A percentile compares a stretch with the other conserved stretches of the same genome.
Conservation (phyloP, 2,113 vertebrate genomes). For the Ploceus nigricollis region DNA sequence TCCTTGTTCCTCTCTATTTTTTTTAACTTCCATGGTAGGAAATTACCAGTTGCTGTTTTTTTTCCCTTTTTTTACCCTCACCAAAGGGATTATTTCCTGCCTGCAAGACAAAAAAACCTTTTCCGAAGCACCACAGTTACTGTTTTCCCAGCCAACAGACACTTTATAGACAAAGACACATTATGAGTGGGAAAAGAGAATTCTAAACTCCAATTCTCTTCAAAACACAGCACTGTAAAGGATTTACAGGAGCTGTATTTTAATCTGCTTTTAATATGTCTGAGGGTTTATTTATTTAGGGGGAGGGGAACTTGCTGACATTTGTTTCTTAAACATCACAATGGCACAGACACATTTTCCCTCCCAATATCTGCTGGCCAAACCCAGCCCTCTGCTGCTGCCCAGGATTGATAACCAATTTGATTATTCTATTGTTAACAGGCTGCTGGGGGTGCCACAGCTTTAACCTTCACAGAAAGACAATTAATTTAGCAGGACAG, state of each 20-base stretch:
- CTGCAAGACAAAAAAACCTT: not conserved
- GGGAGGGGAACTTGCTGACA: not conserved
- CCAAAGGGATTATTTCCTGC: not conserved
- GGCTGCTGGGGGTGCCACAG: not conserved
- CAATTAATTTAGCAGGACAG: not conserved
- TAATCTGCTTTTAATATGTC: not conserved
- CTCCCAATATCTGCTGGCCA: not conserved
- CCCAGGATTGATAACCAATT: not conserved
- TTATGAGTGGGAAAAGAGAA: not conserved
- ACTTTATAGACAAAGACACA: not conserved
- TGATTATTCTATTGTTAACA: not conserved
- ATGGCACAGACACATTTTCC: rapidly evolving
- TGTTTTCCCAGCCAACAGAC: not conserved
- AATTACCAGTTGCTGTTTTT: not conserved
- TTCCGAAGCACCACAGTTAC: not conserved
- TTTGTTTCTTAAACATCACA: not conserved
- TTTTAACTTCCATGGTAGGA: rapidly evolving
- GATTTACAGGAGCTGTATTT: not conserved
- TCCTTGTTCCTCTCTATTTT: not conserved
- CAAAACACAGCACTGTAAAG: not conserved
- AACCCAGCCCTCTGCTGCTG: not conserved
- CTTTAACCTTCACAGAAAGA: not conserved
- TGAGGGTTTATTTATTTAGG: not conserved
- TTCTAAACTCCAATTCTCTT: not conserved
- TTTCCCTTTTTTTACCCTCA: not conserved